phyloP scores from a whole-genome alignment of 2,797 vertebrate genomes.

The Hipposideros larvatus region DNA sequence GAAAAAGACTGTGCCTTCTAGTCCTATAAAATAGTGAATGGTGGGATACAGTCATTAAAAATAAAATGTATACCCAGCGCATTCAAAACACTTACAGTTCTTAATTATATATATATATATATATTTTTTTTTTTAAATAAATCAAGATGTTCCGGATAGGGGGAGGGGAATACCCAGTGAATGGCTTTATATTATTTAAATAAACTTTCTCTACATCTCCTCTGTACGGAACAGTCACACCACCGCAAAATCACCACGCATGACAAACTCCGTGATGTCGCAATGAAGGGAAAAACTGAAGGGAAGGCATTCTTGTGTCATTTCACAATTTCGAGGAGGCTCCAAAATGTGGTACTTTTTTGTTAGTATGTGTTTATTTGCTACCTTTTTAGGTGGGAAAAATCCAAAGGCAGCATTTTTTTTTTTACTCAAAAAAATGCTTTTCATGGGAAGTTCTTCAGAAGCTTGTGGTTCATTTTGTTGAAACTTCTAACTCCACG shows the following conservation, averaged over 20 bases:
- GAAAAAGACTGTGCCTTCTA: constrained; percentile 57
- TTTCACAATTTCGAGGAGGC: constrained; percentile 77
- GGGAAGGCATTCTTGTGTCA: constrained; percentile 75
- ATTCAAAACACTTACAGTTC: background rate
- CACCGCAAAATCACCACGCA: constrained; percentile 80
- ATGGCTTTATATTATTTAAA: constrained; percentile 79
- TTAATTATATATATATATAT: background rate
- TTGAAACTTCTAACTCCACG: background rate
- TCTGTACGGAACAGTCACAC: constrained; percentile 81
- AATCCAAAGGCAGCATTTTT: constrained; percentile 50
- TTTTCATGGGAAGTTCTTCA: constrained; percentile 56
- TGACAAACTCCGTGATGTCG: constrained; percentile 73
- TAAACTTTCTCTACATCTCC: constrained; percentile 80
- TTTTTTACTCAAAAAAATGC: constrained; percentile 22
- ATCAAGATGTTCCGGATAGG: constrained; percentile 61
- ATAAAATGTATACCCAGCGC: background rate
- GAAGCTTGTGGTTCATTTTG: constrained; percentile 45
- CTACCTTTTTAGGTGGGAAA: constrained; percentile 70
- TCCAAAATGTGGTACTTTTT: background rate
- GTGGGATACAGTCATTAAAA: background rate
- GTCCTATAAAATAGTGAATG: constrained; percentile 56
- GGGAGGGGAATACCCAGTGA: constrained; percentile 49
- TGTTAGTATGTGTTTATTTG: constrained; percentile 32
- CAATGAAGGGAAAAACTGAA: constrained; percentile 81
- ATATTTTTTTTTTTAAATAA: background rate